These are phyloP conservation scores for Cinara cedri DNA, from an alignment of 2,888 invertebrate species.

Conservation along the genomic window DNA sequence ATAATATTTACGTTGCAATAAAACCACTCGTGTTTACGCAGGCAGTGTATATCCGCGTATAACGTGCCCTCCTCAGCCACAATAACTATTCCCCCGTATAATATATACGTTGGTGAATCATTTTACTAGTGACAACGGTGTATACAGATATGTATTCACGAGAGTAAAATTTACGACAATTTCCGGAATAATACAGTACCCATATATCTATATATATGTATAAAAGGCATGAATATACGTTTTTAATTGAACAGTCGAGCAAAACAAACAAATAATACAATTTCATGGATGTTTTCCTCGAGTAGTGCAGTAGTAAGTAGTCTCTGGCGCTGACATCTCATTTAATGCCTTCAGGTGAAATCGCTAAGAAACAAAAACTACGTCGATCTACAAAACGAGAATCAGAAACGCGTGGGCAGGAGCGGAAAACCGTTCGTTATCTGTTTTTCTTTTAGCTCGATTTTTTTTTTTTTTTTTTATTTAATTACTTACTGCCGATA, in stretches of 20 bases:
- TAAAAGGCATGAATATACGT: conserved; percentile 9
- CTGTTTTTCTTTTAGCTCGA: neutral
- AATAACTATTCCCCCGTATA: neutral
- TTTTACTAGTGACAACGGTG: conserved; percentile 3
- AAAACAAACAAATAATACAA: conserved; percentile 46
- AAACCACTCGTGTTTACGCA: too few species aligned
- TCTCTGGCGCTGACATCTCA: conserved; percentile 52
- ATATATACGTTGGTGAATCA: neutral
- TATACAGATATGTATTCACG: neutral
- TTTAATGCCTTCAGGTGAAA: conserved; percentile 52
- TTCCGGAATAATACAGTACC: neutral
- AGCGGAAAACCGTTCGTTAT: conserved; percentile 1
- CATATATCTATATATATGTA: too few species aligned
- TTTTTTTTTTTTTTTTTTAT: conserved; percentile 13
- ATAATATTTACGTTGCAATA: too few species aligned
- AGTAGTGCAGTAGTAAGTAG: neutral
- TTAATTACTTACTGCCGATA: neutral
- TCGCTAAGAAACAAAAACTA: conserved; percentile 37
- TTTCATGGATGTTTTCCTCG: conserved; percentile 37
- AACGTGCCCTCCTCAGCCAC: neutral
- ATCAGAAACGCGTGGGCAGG: neutral
- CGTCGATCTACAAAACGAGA: conserved; percentile 31
- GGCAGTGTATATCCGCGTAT: neutral
- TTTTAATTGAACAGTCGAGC: conserved; percentile 47
- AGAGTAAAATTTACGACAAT: conserved; percentile 20